A percentile compares a stretch with the other conserved stretches of the same genome.
Conservation (phyloP, 2,797 vertebrate genomes). For the Aythya fuligula region DNA sequence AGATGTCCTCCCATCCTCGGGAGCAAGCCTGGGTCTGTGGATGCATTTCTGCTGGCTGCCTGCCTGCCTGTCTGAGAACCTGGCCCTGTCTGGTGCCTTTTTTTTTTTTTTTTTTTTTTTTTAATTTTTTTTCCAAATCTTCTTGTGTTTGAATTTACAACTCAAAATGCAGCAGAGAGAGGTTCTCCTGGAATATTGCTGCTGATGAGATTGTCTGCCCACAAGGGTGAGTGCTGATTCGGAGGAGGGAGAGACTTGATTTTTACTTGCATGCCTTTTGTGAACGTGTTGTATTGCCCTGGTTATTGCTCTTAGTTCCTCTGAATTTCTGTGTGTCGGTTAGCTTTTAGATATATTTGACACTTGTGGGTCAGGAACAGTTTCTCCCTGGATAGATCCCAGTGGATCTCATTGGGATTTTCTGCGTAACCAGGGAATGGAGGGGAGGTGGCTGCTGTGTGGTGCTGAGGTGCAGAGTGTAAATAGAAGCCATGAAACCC, state of each 20-base stretch:
- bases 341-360: neutral
- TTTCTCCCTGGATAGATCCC: neutral
- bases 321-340: accelerated
- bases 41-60: neutral
- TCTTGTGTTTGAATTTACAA: neutral
- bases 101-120: neutral
- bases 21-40: neutral
- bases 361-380: neutral
- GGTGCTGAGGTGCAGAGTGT: neutral
- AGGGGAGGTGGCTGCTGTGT: neutral
- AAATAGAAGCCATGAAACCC: neutral
- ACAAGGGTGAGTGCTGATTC: accelerated
- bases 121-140: neutral
- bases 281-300: neutral
- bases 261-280: neutral
- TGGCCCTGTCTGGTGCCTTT: slow-evolving; percentile 8
- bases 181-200: neutral
- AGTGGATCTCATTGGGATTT: neutral
- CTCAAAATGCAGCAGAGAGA: neutral
- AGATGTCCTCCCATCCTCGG: neutral
- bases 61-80: neutral
- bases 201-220: neutral
- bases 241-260: neutral
- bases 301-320: accelerated
- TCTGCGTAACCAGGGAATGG: accelerated